phyloP scores from a whole-genome alignment of 2,113 vertebrate genomes.

The Gadus macrocephalus region DNA sequence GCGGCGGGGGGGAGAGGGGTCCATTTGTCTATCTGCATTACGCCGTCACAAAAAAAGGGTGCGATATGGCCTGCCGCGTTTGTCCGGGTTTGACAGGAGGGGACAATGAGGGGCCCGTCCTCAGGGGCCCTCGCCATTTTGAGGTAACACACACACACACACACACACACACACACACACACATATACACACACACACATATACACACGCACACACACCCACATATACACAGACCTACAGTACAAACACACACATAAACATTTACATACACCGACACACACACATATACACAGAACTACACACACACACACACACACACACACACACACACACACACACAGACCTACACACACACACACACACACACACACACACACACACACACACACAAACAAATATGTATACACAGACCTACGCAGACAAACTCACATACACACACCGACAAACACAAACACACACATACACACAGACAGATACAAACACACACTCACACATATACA shows the following conservation, averaged over 20 bases:
- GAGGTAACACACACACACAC: neutral
- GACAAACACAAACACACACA: too few species aligned
- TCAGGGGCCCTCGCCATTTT: slow-evolving; percentile 10
- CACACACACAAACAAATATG: neutral
- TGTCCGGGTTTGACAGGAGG: slow-evolving; percentile 40
- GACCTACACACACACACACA: neutral
- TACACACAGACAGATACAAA: too few species aligned
- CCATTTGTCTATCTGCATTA: slow-evolving; percentile 30
- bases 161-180: neutral
- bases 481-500: too few species aligned
- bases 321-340: neutral
- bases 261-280: neutral
- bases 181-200: neutral
- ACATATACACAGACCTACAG: too few species aligned
- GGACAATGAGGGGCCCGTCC: slow-evolving; percentile 27
- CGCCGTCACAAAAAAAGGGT: slow-evolving; percentile 9
- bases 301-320: too few species aligned
- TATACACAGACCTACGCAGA: neutral
- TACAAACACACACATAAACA: neutral
- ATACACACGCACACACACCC: neutral
- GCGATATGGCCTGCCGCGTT: slow-evolving; percentile 34
- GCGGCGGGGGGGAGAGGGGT: slow-evolving; percentile 9
- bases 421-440: too few species aligned
- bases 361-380: neutral
- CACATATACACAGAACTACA: neutral